These are phyloP conservation scores for Hippocampus mohnikei DNA, from an alignment of 2,113 vertebrate genomes.

Conservation along the genomic window DNA sequence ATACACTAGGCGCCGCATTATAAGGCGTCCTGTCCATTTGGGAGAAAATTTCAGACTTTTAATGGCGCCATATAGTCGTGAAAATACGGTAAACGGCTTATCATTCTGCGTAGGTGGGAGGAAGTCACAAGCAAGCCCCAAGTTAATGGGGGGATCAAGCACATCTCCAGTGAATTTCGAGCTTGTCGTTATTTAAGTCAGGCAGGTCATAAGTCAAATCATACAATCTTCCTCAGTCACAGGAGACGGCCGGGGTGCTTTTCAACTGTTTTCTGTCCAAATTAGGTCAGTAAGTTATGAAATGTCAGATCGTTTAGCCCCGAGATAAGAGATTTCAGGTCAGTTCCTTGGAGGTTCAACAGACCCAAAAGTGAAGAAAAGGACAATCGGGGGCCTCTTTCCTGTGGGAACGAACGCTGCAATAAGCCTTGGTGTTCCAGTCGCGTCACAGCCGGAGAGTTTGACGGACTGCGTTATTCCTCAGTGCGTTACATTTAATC, in stretches of 20 bases:
- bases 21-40: too few relatives aligned
- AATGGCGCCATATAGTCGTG: too few relatives aligned
- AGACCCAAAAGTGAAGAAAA: slow-evolving; percentile 37
- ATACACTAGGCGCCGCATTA: too few relatives aligned
- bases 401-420: slow-evolving; percentile 28
- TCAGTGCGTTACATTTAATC: slow-evolving; percentile 38
- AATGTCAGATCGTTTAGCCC: slow-evolving; percentile 3
- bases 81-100: too few relatives aligned
- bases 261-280: background rate
- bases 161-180: too few relatives aligned
- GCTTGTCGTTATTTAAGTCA: too few relatives aligned
- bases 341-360: slow-evolving; percentile 35
- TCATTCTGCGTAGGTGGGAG: too few relatives aligned
- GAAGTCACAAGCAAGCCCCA: too few relatives aligned
- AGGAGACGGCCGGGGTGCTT: background rate
- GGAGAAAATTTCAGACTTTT: too few relatives aligned
- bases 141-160: too few relatives aligned
- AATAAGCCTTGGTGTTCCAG: slow-evolving; percentile 29
- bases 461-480: slow-evolving; percentile 29
- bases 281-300: background rate
- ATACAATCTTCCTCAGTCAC: too few relatives aligned
- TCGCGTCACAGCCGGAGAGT: slow-evolving; percentile 30
- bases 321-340: slow-evolving; percentile 30
- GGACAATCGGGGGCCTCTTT: slow-evolving; percentile 32
- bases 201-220: too few relatives aligned